Base-by-base conservation (phyloP, 2,888 invertebrate genomes). In the Dasysyrphus albostriatus region DNA sequence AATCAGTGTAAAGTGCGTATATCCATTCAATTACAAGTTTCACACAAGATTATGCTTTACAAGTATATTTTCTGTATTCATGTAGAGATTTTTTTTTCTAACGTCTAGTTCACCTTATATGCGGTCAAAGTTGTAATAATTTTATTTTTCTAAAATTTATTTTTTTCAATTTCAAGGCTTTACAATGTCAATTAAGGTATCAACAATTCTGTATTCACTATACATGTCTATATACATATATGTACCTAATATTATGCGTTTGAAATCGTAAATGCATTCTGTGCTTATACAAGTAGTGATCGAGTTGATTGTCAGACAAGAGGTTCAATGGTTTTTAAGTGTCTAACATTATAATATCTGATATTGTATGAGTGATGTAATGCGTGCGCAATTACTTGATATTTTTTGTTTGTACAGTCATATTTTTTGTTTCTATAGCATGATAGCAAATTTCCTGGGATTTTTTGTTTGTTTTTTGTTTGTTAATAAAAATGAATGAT, bases 181-280 rank as follows among this genome's bases (percentile, higher is more conserved):
- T 12, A 39, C 82, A 82, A 82, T 82, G 77, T 85, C 85, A 85
- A 74, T 85, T 81, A 85, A 78, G 73, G 85, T 73, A 69, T 70
- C 34, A 47, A 67, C 65, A 51, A 16, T 19, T 5, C 14, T 6
- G 14, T 10, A n/a, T 8, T 32, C 49, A 24, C 12, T 12, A 24
- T 3, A 24, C 3, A 12, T 12, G 19, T 37, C 12, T 39, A 39
- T 65, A 65, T 19, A n/a, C n/a, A n/a, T n/a, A n/a, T n/a, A n/a
- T n/a, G n/a, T n/a, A n/a, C n/a, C n/a, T 65, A 65, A 65, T 65
- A 12, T 44, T 67, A 54, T 69, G 69, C 54, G 51, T 69, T 69
- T 69, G 69, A 54, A 65, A 47, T 67, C 7, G 19, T 67, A 61
- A 69, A 69, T 69, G 69, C 69, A 54, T 29, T 39, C 54, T 54